Evolutionary conservation across 1,140 invertebrate species (phyloP), one percentile per base, ranked within the genome.

Genomic region (Scaptomyza hsui): DNA sequence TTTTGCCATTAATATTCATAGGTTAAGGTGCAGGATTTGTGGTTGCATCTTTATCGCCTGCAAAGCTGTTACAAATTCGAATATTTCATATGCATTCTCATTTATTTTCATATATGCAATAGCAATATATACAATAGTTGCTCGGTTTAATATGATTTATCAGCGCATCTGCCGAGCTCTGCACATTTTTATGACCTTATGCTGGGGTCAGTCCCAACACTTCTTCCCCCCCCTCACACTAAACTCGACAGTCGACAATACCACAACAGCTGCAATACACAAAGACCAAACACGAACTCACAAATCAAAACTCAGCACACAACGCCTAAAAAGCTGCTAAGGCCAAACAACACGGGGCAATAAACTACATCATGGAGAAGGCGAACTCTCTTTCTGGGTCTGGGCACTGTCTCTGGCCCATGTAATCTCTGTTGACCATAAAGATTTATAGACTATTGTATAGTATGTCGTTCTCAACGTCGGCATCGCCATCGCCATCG

Each of bases 361-460:
- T 86, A 88, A 86, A 86, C 81, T 88, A 78, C 65, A 78, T 48
- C 13, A 16, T 4, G 49, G 32, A 13, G 26, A 37, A n/a, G 15
- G 29, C 26, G 9, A 12, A 55, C 74, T 73, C 60, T 57, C 48
- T 44, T 47, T 49, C 44, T 21, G 19, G 13, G 1, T 32, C 47
- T 52, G 24, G 19, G 49, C 29, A 39, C 48, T 21, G 56, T 19
- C 45, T 48, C 37, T 29, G 61, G 61, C 67, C 82, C 78, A 83
- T 89, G 83, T 88, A 88, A 88, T 88, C 82, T 88, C 82, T 88
- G 82, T 88, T 88, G 82, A 88, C 82, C 82, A 88, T 89, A 88
- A 88, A 86, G 81, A 86, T 86, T 86, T 86, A 86, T 86, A 81
- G 81, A 88, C 81, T 88, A 88, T 88, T 88, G 82, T 88, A 29